phyloP scores from a whole-genome alignment of 1,140 invertebrate species.

The Drosophila ficusphila region DNA sequence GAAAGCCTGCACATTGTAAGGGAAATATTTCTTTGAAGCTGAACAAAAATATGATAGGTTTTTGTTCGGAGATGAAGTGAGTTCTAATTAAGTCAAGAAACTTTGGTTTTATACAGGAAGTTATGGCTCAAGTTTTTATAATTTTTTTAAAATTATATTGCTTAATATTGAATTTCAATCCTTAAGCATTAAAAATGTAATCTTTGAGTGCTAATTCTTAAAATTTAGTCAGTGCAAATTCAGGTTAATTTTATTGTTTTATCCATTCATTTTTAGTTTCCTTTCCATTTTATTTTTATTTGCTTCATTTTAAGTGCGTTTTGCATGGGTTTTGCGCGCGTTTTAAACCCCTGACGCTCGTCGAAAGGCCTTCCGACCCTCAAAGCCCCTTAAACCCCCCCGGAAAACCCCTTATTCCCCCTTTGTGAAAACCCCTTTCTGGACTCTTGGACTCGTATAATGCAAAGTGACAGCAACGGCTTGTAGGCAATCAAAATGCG shows the following conservation, averaged over 20 bases:
- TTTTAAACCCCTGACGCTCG: slow-evolving; percentile 18
- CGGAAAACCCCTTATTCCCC: not conserved
- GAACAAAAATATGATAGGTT: not conserved
- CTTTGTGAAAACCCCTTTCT: slow-evolving; percentile 2
- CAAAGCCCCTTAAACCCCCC: not conserved
- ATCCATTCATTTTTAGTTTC: not conserved
- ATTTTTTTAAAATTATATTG: too few relatives aligned
- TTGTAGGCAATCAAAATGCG: slow-evolving; percentile 80
- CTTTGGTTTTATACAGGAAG: too few relatives aligned
- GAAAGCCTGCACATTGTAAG: slow-evolving; percentile 1
- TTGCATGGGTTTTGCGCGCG: not conserved
- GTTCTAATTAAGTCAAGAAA: too few relatives aligned
- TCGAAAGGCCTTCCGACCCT: slow-evolving; percentile 5
- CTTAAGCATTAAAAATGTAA: too few relatives aligned
- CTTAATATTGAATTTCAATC: too few relatives aligned
- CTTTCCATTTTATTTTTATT: not conserved
- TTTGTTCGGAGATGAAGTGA: not conserved
- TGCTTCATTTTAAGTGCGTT: slow-evolving; percentile 3
- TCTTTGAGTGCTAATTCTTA: too few relatives aligned
- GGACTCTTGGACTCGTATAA: slow-evolving; percentile 54
- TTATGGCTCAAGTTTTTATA: too few relatives aligned
- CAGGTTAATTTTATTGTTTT: too few relatives aligned
- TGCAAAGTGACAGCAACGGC: slow-evolving; percentile 78
- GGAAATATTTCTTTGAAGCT: not conserved
- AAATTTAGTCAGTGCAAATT: too few relatives aligned